Base-by-base conservation (phyloP, 1,140 invertebrate species). In the Ditylenchus dipsaci region DNA sequence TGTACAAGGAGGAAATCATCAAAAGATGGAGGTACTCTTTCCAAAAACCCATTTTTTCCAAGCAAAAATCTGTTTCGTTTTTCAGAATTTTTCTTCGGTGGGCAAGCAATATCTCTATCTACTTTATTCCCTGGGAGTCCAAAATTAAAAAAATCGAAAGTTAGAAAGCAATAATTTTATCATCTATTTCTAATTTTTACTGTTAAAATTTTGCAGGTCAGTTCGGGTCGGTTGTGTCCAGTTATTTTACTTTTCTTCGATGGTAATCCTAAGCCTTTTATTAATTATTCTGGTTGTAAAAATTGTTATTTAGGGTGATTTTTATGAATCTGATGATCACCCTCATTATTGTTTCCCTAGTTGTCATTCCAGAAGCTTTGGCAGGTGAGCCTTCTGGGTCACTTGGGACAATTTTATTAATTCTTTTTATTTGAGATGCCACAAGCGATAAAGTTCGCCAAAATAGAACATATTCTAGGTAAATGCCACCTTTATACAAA, bases 111-210 rank as follows among this genome's bases (percentile, higher is more conserved):
- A 87, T 92, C 17, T 88, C 90, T 23, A 90, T 90, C 38, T 88
- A 90, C 80, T 84, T 96, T 8, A 90, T 93, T 60, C 94, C 93
- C 0, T 97, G 94, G 94, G 92, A 97, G 83, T 85, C 90, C 67
- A 88, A 91, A 49, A 95, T 97, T 74, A 97, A 97, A 85, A 89
- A 91, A 84, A 97, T 97, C 62, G 95, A 97, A 85, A 95, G 92
- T 69, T 13, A 29, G 49, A n/a, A 53, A 19, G 49, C 49, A 53
- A 26, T 53, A 53, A 21, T 7, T 8, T 26, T 43, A 27, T 27
- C n/a, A 61, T 5, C 26, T 8, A 3, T 30, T 21, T 61, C 13
- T 61, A n/a, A 59, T 33, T 21, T 61, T 21, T 33, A 3, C 9
- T 5, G 13, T 56, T 56, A 5, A 17, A 38, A 63, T 60, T 79